phyloP scores from a whole-genome alignment of 2,113 vertebrate species.

The Etheostoma spectabile region DNA sequence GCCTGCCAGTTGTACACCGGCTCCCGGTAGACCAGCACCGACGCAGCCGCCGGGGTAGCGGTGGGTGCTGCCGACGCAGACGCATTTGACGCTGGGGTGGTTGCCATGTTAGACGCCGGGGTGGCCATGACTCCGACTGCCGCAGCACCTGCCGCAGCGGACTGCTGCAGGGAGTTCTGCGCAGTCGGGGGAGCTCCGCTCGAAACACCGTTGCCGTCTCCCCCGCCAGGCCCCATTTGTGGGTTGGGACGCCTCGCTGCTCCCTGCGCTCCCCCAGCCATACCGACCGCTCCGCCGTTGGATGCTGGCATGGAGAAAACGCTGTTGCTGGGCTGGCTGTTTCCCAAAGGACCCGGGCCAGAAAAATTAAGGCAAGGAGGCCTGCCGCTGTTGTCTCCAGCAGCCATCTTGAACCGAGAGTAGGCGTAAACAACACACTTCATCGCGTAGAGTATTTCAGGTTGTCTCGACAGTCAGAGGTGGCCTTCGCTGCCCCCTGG shows the following conservation, averaged over 20 bases:
- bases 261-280: constrained; percentile 73
- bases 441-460: constrained; percentile 40
- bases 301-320: constrained; percentile 82
- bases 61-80: constrained; percentile 56
- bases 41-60: constrained; percentile 81
- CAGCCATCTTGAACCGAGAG: constrained; percentile 88
- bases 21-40: constrained; percentile 88
- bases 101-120: constrained; percentile 81
- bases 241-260: constrained; percentile 81
- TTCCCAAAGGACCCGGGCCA: constrained; percentile 82
- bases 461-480: neutral
- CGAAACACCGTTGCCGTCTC: constrained; percentile 79
- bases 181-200: constrained; percentile 79
- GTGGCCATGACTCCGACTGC: constrained; percentile 76
- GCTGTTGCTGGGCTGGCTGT: constrained; percentile 84
- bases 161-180: constrained; percentile 80
- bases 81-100: constrained; percentile 76
- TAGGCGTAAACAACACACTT: constrained; percentile 82
- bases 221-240: constrained; percentile 83
- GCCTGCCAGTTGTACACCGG: constrained; percentile 97
- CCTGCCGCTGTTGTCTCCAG: constrained; percentile 89
- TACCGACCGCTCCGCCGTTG: constrained; percentile 78
- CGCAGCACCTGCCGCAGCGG: constrained; percentile 77
- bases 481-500: constrained; percentile 18
- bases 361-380: constrained; percentile 85